phyloP scores from a whole-genome alignment of 2,888 invertebrate genomes.

The Ellobium chinense region DNA sequence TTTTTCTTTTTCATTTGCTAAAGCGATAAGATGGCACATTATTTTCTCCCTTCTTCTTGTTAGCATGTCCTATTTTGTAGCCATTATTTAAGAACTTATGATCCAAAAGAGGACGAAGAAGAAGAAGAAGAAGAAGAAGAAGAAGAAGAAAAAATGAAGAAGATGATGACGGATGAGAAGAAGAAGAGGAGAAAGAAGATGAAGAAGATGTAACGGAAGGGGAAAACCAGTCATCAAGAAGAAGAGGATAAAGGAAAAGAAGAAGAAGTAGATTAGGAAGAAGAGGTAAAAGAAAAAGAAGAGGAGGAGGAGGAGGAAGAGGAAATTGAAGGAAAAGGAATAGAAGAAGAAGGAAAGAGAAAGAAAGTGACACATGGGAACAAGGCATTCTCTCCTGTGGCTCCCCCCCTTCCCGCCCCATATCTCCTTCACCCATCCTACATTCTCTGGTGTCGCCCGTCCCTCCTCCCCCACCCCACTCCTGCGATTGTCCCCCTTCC shows the following conservation, averaged over 20 bases:
- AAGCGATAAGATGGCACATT: neutral
- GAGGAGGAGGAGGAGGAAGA: constrained; percentile 8
- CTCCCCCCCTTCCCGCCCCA: too few species aligned
- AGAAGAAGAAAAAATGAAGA: neutral
- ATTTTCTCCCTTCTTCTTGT: neutral
- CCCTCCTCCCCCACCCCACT: too few species aligned
- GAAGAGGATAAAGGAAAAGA: neutral
- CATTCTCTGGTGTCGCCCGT: too few species aligned
- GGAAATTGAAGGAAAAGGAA: neutral
- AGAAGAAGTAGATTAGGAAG: neutral
- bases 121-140: too few species aligned
- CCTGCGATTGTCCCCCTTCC: too few species aligned
- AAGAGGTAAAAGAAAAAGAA: neutral
- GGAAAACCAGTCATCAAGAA: too few species aligned
- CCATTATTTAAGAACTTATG: too few species aligned
- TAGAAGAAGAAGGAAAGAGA: constrained; percentile 22
- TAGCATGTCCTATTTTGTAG: too few species aligned
- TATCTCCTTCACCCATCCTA: too few species aligned
- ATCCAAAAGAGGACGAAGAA: too few species aligned
- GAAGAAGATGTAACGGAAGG: constrained; percentile 6
- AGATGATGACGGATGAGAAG: neutral
- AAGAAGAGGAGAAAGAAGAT: neutral
- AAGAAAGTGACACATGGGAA: neutral
- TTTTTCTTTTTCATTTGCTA: neutral
- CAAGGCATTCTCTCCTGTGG: too few species aligned